Percentiles rank a stretch among this genome's conserved stretches.
Evolutionary conservation across 2,888 invertebrate genomes (phyloP).

Genomic region (Drosophila ezoana): DNA sequence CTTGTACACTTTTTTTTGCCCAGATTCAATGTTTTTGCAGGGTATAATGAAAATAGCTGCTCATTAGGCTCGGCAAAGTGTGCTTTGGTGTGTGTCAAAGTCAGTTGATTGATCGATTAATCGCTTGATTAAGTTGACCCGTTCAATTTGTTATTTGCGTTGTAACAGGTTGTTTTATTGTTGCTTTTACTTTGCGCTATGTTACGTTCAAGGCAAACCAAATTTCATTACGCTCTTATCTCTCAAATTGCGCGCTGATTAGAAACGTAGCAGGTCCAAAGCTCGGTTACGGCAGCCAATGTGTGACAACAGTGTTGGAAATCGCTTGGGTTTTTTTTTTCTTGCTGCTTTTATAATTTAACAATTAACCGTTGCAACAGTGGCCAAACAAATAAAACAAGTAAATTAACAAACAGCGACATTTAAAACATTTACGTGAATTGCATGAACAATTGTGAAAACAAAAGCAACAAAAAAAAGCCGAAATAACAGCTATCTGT

Average conservation of each 20-base stretch:
- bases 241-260: conserved; percentile 18
- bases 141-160: conserved; percentile 60
- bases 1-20: too few species aligned
- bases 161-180: conserved; percentile 34
- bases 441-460: conserved; percentile 56
- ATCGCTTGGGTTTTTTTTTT: neutral
- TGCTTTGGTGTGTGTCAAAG: conserved; percentile 50
- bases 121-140: conserved; percentile 66
- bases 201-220: conserved; percentile 28
- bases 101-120: conserved; percentile 71
- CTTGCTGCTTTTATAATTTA: too few species aligned
- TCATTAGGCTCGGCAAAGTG: conserved; percentile 39
- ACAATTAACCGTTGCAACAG: conserved; percentile 48
- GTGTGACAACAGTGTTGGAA: conserved; percentile 11
- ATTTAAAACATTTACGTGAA: conserved; percentile 58
- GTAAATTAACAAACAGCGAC: conserved; percentile 12
- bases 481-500: neutral
- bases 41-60: conserved; percentile 14
- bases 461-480: conserved; percentile 3
- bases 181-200: neutral
- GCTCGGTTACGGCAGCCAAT: conserved; percentile 19
- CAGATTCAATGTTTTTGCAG: neutral
- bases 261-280: conserved; percentile 34
- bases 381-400: conserved; percentile 18
- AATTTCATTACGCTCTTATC: conserved; percentile 42